Evolutionary conservation across 2,888 invertebrate species (phyloP).

Genomic region (Nomada fabriciana): DNA sequence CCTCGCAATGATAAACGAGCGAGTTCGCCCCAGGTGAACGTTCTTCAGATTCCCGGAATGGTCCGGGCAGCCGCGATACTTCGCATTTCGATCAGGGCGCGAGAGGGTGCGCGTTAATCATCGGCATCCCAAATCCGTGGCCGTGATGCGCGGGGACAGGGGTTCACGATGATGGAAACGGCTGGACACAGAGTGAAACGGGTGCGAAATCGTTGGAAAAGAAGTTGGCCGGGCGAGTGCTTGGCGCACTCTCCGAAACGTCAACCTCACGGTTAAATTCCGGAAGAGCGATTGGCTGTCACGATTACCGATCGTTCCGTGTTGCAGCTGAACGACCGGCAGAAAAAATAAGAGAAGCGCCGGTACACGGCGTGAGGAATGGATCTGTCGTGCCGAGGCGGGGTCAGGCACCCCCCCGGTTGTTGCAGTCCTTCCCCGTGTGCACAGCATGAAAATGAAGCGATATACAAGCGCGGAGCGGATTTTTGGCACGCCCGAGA

Average conservation of each 20-base stretch:
- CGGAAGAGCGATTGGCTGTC: slow-evolving; percentile 71
- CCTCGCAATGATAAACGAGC: slow-evolving; percentile 62
- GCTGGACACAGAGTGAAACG: not conserved
- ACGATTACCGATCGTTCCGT: slow-evolving; percentile 70
- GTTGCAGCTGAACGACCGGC: slow-evolving; percentile 53
- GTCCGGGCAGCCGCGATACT: slow-evolving; percentile 64
- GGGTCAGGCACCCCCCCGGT: slow-evolving; percentile 35
- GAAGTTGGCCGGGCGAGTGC: slow-evolving; percentile 4
- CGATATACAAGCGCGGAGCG: slow-evolving; percentile 8
- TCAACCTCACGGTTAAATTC: slow-evolving; percentile 66
- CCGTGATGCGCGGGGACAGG: not conserved
- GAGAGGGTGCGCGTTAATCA: slow-evolving; percentile 66
- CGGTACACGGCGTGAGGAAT: slow-evolving; percentile 61
- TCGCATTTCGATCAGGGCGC: slow-evolving; percentile 57
- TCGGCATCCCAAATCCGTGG: slow-evolving; percentile 23
- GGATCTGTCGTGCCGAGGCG: slow-evolving; percentile 65
- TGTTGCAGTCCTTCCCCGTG: slow-evolving; percentile 43
- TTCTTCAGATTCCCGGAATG: slow-evolving; percentile 63
- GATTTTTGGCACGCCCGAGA: slow-evolving; percentile 34
- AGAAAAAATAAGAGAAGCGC: slow-evolving; percentile 62
- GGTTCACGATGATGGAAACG: slow-evolving; percentile 23
- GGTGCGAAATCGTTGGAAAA: slow-evolving; percentile 9
- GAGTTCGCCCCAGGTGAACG: slow-evolving; percentile 47
- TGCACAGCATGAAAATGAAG: slow-evolving; percentile 47
- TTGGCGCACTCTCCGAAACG: slow-evolving; percentile 45